Evolutionary conservation across 2,797 vertebrate genomes (phyloP), one percentile per base, ranked within the genome.

Genomic region (Petrocephalus sullivani): DNA sequence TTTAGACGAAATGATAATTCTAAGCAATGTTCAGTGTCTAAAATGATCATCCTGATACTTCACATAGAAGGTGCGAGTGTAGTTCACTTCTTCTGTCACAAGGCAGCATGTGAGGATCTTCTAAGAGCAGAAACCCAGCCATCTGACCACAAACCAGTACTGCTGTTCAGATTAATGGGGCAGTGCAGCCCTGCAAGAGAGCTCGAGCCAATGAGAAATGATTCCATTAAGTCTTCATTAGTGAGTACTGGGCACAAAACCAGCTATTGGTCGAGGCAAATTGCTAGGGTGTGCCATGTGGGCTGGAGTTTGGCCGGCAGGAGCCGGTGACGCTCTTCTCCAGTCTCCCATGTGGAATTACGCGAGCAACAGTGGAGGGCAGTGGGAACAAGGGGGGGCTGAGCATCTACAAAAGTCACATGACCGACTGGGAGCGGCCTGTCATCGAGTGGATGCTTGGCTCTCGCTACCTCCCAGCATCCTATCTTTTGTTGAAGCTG

Each of bases 151-250:
- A 93, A 90, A 92, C 84, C 91, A 93, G 91, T 92, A 91, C 92
- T 90, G 92, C 92, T 90, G 23, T 89, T 87, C 85, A 88, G 93
- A 94, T 93, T 95, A 95, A 95, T 95, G 92, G 33, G 91, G 41
- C 89, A 60, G 88, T 90, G 91, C 92, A 91, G 88, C 91, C 93
- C 91, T 91, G 91, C 37, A 89, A 89, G 88, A 93, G 93, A 93
- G 93, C 92, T 91, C 92, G 91, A 91, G 92, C 92, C 91, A 91
- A 93, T 93, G 92, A 89, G 90, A 81, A 92, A 92, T 92, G 91
- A 93, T 90, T 93, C 93, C 88, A 96, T 96, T 96, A 96, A 95
- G 96, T 96, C 95, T 95, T 95, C 94, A 96, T 96, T 96, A 96
- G 90, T 60, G 88, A 91, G 93, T 96, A 96, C 96, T 94, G 95